A percentile compares a stretch with the other conserved stretches of the same genome.
phyloP scores from a whole-genome alignment of 2,888 invertebrate genomes.

The Mythimna lalbum region DNA sequence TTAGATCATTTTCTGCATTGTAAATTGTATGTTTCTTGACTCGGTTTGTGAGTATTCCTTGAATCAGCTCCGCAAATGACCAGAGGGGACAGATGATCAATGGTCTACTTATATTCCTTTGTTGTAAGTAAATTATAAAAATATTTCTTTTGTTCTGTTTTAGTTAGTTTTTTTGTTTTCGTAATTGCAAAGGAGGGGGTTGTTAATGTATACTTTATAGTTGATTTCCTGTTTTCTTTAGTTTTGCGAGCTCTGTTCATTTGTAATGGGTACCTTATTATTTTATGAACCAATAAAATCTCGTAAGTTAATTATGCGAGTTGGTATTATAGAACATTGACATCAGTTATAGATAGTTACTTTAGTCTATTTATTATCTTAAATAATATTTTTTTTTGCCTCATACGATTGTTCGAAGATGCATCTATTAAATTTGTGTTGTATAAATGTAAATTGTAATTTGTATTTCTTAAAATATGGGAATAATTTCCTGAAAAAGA shows the following conservation, averaged over 20 bases:
- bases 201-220: not conserved
- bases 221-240: not conserved
- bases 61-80: conserved; percentile 38
- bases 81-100: conserved; percentile 35
- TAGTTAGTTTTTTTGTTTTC: not conserved
- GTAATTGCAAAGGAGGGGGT: not conserved
- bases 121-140: conserved; percentile 16
- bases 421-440: too few species aligned
- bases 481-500: too few species aligned
- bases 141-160: not conserved
- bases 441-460: too few species aligned
- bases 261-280: not conserved
- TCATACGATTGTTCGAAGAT: too few species aligned
- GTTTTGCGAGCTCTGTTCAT: not conserved
- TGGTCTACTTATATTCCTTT: conserved; percentile 32
- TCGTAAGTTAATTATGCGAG: too few species aligned
- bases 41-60: conserved; percentile 45
- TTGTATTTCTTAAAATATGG: too few species aligned
- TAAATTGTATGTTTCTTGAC: conserved; percentile 68
- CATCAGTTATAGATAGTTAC: too few species aligned
- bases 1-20: conserved; percentile 67
- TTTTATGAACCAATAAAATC: too few species aligned
- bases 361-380: too few species aligned
- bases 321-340: too few species aligned
- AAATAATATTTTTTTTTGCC: too few species aligned